Conservation (phyloP, 2,888 invertebrate species). For the Bhutanitis thaidina region DNA sequence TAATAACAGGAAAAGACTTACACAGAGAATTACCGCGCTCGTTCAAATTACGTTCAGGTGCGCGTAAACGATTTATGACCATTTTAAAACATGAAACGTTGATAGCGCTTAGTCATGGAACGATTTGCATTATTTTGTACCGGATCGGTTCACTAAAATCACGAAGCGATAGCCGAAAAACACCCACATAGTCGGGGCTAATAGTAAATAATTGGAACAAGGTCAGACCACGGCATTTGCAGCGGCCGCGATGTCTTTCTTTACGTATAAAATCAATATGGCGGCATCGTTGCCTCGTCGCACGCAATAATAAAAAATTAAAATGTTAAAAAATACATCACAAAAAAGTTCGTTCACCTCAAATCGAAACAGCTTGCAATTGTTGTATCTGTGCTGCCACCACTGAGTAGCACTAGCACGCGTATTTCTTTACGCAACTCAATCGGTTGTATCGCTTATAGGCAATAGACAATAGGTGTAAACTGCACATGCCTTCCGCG, state of each 20-base stretch:
- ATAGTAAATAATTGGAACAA: conserved; percentile 61
- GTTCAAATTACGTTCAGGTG: not conserved
- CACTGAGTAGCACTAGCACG: conserved; percentile 23
- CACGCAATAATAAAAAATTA: conserved; percentile 35
- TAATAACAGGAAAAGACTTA: too few relatives aligned
- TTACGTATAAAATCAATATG: conserved; percentile 67
- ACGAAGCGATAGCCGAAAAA: conserved; percentile 27
- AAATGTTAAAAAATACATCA: not conserved
- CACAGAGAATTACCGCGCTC: not conserved
- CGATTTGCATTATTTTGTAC: conserved; percentile 19
- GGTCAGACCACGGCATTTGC: conserved; percentile 53
- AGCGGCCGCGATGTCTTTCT: conserved; percentile 54
- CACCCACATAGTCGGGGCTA: conserved; percentile 32
- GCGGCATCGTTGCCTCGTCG: conserved; percentile 38
- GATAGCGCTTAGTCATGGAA: conserved; percentile 11
- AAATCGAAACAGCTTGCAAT: conserved; percentile 62
- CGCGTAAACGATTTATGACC: conserved; percentile 14
- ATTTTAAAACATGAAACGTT: conserved; percentile 1
- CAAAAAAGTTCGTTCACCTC: conserved; percentile 46
- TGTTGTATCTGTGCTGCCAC: conserved; percentile 27
- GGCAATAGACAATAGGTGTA: conserved; percentile 37
- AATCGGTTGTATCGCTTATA: conserved; percentile 36
- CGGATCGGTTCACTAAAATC: conserved; percentile 19
- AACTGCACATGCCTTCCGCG: conserved; percentile 48
- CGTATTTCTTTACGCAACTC: conserved; percentile 1